Conservation (phyloP, 2,113 vertebrate genomes). For the Hyaena hyaena region DNA sequence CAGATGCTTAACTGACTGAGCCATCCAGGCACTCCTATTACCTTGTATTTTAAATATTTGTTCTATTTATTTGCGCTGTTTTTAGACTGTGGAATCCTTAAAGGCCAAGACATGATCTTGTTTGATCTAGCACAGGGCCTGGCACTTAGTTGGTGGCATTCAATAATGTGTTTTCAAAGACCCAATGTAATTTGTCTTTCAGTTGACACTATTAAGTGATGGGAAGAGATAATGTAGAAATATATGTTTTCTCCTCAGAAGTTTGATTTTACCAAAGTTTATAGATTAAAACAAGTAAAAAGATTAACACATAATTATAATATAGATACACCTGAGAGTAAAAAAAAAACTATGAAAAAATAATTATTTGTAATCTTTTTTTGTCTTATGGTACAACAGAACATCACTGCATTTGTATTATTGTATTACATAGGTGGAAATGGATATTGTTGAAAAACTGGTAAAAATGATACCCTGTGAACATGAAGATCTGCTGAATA, state of each 20-base stretch:
- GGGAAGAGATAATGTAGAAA: background rate
- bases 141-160: background rate
- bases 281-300: constrained; percentile 9
- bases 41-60: background rate
- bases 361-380: background rate
- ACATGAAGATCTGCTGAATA: constrained; percentile 92
- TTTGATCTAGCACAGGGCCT: background rate
- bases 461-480: constrained; percentile 93
- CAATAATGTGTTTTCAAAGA: background rate
- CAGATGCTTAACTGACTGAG: no score
- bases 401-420: constrained; percentile 11
- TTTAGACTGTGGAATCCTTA: background rate
- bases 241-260: constrained; percentile 1
- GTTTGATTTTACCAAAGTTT: constrained; percentile 29
- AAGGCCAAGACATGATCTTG: background rate
- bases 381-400: background rate
- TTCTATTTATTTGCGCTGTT: background rate
- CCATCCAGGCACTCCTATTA: background rate
- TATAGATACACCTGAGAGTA: background rate
- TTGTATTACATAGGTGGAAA: constrained; percentile 90
- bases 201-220: background rate
- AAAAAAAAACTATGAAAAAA: constrained; percentile 24
- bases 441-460: constrained; percentile 93
- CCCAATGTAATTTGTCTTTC: background rate
- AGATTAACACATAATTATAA: background rate